Evolutionary conservation across 2,888 invertebrate genomes (phyloP).

Genomic region (Ormyrus nitidulus): DNA sequence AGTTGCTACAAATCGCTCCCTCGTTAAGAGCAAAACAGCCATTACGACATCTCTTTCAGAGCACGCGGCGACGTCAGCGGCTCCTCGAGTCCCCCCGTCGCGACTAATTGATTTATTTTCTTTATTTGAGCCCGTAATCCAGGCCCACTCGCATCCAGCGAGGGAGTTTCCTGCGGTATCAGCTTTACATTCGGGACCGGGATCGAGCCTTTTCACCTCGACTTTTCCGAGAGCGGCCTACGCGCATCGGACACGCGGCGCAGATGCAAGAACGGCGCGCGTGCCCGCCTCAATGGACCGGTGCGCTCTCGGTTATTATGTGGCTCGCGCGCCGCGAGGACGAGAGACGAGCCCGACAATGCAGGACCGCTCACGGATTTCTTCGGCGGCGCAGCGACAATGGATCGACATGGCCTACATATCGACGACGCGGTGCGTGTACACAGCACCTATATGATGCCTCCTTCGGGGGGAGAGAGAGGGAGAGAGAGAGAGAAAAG

Average conservation of each 20-base stretch:
- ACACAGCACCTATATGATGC: background rate
- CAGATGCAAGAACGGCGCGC: conserved; percentile 28
- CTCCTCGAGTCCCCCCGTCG: background rate
- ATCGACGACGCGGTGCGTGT: background rate
- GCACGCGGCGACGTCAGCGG: background rate
- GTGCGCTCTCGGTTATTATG: background rate
- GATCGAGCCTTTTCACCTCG: conserved; percentile 17
- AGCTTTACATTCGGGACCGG: background rate
- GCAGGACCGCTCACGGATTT: conserved; percentile 32
- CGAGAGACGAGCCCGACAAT: conserved; percentile 24
- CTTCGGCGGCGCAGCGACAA: background rate
- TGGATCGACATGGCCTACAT: conserved; percentile 12
- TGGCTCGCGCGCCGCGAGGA: background rate
- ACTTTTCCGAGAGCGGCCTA: conserved; percentile 29
- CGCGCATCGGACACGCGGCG: background rate
- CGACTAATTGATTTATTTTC: conserved; percentile 37
- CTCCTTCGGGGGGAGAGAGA: background rate
- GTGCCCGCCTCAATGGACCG: conserved; percentile 22
- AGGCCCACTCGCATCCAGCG: background rate
- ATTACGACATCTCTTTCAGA: no score
- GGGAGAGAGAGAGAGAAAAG: background rate
- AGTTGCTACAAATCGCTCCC: no score
- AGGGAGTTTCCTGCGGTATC: background rate
- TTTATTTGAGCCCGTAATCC: conserved; percentile 1
- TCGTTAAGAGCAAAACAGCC: no score